Percentiles rank a stretch among this genome's conserved stretches.
These are phyloP conservation scores for Phragmatobia fuliginosa DNA, from an alignment of 2,888 invertebrate species.

Conservation along the genomic window DNA sequence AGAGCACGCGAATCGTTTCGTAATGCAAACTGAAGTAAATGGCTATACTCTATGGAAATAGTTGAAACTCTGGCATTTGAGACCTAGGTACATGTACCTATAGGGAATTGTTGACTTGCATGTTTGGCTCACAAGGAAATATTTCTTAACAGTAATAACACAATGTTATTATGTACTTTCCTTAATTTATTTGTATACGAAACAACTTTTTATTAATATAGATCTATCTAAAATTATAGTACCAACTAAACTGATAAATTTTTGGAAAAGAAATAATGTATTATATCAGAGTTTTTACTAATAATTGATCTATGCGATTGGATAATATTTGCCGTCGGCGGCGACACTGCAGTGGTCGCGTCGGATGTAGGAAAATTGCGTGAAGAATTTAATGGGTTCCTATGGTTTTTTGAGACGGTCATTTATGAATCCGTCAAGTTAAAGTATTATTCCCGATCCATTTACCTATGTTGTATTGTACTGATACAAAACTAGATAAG, in stretches of 20 bases:
- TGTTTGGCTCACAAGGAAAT: conserved; percentile 12
- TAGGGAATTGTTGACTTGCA: conserved; percentile 24
- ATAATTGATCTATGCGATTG: no score
- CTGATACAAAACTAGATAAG: not conserved
- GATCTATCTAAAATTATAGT: not conserved
- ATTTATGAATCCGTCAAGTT: not conserved
- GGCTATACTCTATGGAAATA: conserved; percentile 31
- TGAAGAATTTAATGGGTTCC: not conserved
- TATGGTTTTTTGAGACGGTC: not conserved
- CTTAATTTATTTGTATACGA: not conserved
- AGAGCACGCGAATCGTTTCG: conserved; percentile 25
- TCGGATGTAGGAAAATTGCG: not conserved
- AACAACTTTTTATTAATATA: not conserved
- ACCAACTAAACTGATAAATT: not conserved
- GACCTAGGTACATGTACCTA: conserved; percentile 29
- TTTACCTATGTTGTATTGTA: not conserved
- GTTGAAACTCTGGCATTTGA: conserved; percentile 23
- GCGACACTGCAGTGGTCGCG: not conserved
- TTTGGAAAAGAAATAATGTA: not conserved
- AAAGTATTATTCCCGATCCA: not conserved
- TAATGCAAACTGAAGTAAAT: conserved; percentile 25
- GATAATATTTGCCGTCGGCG: not conserved
- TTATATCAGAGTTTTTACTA: no score
- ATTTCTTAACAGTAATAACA: not conserved
- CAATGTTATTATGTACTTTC: not conserved